phyloP scores from a whole-genome alignment of 2,888 invertebrate species.

The Orgyia antiqua region DNA sequence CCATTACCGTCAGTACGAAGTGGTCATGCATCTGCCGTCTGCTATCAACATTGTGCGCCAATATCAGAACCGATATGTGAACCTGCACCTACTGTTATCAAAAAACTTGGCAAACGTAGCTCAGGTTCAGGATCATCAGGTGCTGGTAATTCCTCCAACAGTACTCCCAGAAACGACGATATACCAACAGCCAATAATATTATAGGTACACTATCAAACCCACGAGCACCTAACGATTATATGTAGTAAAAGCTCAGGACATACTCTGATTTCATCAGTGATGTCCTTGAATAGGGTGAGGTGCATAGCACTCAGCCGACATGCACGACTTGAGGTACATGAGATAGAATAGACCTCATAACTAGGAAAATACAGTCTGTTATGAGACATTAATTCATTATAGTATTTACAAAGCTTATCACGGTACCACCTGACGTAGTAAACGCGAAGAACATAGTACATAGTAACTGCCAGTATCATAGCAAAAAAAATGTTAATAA shows the following conservation, averaged over 20 bases:
- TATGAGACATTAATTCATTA: too few relatives aligned
- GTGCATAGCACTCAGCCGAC: too few relatives aligned
- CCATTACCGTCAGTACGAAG: slow-evolving; percentile 91
- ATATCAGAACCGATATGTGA: slow-evolving; percentile 30
- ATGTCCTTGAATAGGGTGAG: too few relatives aligned
- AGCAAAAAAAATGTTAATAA: too few relatives aligned
- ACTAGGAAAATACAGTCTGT: too few relatives aligned
- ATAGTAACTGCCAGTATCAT: too few relatives aligned
- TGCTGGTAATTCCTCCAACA: slow-evolving; percentile 13
- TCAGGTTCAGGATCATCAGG: slow-evolving; percentile 15
- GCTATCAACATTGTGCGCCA: slow-evolving; percentile 84
- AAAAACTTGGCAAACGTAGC: slow-evolving; percentile 32
- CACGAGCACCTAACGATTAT: slow-evolving; percentile 30
- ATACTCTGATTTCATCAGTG: too few relatives aligned
- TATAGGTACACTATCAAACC: slow-evolving; percentile 54
- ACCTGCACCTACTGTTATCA: slow-evolving; percentile 30
- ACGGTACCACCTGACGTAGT: too few relatives aligned
- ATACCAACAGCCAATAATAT: slow-evolving; percentile 60
- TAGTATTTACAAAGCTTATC: too few relatives aligned
- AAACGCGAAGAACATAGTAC: too few relatives aligned
- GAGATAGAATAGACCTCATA: too few relatives aligned
- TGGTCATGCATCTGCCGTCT: slow-evolving; percentile 94
- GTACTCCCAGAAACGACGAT: slow-evolving; percentile 36
- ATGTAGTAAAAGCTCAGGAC: slow-evolving; percentile 14
- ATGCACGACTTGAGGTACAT: too few relatives aligned